phyloP scores from a whole-genome alignment of 2,797 vertebrate genomes.

The Sternarchorhynchus goeldii region DNA sequence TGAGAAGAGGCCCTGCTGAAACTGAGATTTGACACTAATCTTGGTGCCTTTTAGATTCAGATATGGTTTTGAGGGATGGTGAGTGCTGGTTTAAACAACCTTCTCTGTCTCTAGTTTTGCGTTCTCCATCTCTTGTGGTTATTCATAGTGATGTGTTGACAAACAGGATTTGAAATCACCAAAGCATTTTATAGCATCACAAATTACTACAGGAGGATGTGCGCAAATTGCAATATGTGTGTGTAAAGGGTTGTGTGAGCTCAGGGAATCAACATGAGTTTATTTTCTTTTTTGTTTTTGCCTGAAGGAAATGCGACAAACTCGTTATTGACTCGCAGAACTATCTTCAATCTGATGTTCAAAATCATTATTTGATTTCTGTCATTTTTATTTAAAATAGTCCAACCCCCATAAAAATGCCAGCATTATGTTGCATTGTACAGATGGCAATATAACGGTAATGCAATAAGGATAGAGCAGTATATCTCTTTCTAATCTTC shows the following conservation, averaged over 20 bases:
- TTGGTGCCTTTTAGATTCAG: slow-evolving; percentile 34
- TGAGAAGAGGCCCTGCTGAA: slow-evolving; percentile 1
- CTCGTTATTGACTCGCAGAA: neutral
- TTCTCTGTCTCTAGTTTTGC: slow-evolving; percentile 51
- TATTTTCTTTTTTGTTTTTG: neutral
- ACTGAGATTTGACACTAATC: slow-evolving; percentile 55
- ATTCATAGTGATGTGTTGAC: slow-evolving; percentile 57
- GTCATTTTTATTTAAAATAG: neutral
- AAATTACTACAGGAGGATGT: slow-evolving; percentile 38
- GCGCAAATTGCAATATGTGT: slow-evolving; percentile 2
- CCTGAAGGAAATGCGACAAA: neutral
- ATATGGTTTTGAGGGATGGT: slow-evolving; percentile 35
- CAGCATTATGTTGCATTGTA: neutral
- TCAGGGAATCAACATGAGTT: neutral
- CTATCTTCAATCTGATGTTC: neutral
- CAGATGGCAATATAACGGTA: neutral
- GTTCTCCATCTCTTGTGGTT: slow-evolving; percentile 36
- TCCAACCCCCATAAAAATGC: neutral
- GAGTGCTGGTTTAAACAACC: slow-evolving; percentile 60
- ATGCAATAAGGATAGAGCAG: neutral
- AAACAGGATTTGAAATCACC: slow-evolving; percentile 67
- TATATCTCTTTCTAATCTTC: neutral
- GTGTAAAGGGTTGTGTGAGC: neutral
- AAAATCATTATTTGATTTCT: neutral
- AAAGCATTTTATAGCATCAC: slow-evolving; percentile 57